phyloP scores from a whole-genome alignment of 2,113 vertebrate species.

The Dolichallabes microphthalmus region DNA sequence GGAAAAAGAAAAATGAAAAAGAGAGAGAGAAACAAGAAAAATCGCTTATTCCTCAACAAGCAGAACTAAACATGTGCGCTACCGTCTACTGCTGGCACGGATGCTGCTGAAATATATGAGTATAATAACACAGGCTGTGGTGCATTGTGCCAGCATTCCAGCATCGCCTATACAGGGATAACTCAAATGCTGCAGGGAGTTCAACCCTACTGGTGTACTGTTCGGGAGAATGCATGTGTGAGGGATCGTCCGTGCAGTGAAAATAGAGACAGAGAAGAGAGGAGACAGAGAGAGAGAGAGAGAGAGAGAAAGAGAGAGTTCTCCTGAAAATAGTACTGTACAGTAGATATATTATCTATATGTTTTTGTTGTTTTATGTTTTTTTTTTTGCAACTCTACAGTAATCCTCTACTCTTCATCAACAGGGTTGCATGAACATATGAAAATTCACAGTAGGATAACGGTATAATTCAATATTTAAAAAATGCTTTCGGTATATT shows the following conservation, averaged over 20 bases:
- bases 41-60: conserved; percentile 16
- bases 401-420: background rate
- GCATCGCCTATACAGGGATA: conserved; percentile 28
- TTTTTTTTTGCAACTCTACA: background rate
- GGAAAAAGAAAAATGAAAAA: conserved; percentile 3
- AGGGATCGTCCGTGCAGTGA: background rate
- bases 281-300: background rate
- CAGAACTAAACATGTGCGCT: conserved; percentile 12
- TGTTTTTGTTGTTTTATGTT: background rate
- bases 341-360: background rate
- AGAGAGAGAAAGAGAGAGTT: background rate
- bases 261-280: background rate
- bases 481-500: conserved; percentile 1
- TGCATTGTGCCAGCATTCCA: conserved; percentile 17
- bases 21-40: conserved; percentile 16
- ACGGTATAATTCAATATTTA: no score
- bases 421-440: background rate
- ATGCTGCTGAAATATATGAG: conserved; percentile 43
- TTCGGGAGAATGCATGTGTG: background rate
- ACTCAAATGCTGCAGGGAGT: conserved; percentile 23
- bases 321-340: background rate
- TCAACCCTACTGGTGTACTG: background rate
- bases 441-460: background rate
- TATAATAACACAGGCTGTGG: conserved; percentile 41
- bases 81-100: conserved; percentile 4